Base-by-base conservation (phyloP, 2,888 invertebrate species). In the Nesidiocoris tenuis region DNA sequence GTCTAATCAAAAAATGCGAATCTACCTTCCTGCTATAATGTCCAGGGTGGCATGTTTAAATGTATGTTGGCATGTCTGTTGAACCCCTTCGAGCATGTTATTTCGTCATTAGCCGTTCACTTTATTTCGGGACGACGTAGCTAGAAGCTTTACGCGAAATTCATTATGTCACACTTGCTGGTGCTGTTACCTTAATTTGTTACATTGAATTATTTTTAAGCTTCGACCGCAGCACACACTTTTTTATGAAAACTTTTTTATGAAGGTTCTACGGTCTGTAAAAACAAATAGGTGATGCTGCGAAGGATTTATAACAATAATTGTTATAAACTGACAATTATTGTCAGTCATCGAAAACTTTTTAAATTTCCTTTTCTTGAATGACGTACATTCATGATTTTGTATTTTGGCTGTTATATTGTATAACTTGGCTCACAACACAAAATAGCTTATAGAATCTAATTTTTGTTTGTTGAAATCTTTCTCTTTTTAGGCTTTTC, bases 91-190 rank as follows among this genome's bases (percentile, higher is more conserved):
- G n/a, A n/a, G n/a, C n/a, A n/a, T 39, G 39, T 39, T 7, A 12
- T 12, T 39, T 39, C 39, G 3, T 39, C 39, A 39, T 12, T 7
- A 39, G 39, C 39, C 39, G 39, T 39, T 39, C 39, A 39, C 39
- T 39, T 7, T n/a, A n/a, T n/a, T 12, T 12, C 39, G 12, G 39
- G 39, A 39, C 3, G 3, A 3, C 24, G 64, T 23, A 64, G 64
- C 64, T 64, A 64, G 24, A n/a, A 23, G 1, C 9, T 21, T 12
- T 24, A n/a, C 17, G 12, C 39, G 39, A 54, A 67, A 67, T 67
- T 17, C 55, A 54, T 67, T 67, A 67, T 67, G 67, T 67, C 67
- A 67, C 67, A 67, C 67, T 67, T 67, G 56, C 67, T 67, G 67
- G 67, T 67, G 67, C 67, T 56, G 56, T 56, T 7, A 39, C 39